Evolutionary conservation across 2,888 invertebrate genomes (phyloP).

Genomic region (Agrenia bidenticulata): DNA sequence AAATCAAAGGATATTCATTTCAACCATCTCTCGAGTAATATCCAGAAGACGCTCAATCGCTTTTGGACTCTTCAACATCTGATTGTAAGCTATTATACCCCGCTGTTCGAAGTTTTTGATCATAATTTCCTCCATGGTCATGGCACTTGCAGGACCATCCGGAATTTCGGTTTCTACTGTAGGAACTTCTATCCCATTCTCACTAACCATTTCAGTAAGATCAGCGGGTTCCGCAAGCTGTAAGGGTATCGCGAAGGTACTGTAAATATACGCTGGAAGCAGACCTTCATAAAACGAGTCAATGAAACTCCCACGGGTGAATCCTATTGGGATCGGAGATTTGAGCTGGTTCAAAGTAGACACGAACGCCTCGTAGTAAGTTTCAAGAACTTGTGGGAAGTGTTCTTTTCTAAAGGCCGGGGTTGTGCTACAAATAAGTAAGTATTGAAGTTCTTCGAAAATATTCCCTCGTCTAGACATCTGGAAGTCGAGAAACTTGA

Average conservation of each 20-base stretch:
- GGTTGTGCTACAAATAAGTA: conserved; percentile 44
- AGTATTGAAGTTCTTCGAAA: conserved; percentile 44
- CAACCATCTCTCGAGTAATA: too few relatives aligned
- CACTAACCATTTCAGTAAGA: not conserved
- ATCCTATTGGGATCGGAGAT: conserved; percentile 33
- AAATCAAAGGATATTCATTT: too few relatives aligned
- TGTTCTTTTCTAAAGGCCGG: conserved; percentile 41
- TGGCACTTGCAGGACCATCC: not conserved
- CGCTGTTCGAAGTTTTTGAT: conserved; percentile 3
- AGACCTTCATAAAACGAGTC: conserved; percentile 31
- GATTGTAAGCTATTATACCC: not conserved
- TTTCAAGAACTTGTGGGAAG: conserved; percentile 28
- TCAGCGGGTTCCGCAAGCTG: conserved; percentile 38
- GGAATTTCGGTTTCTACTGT: too few relatives aligned
- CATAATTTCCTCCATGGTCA: conserved; percentile 2
- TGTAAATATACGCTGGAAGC: conserved; percentile 31
- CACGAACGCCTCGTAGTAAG: conserved; percentile 38
- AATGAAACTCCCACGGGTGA: conserved; percentile 33
- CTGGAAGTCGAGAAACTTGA: conserved; percentile 48
- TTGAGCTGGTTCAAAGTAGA: conserved; percentile 30
- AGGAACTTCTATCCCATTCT: not conserved
- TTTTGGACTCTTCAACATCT: conserved; percentile 23
- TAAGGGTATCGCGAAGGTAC: conserved; percentile 45
- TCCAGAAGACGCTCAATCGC: conserved; percentile 30
- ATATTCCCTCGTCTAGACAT: conserved; percentile 37